Conservation (phyloP, 2,888 invertebrate genomes). For the Helicoverpa assulta region DNA sequence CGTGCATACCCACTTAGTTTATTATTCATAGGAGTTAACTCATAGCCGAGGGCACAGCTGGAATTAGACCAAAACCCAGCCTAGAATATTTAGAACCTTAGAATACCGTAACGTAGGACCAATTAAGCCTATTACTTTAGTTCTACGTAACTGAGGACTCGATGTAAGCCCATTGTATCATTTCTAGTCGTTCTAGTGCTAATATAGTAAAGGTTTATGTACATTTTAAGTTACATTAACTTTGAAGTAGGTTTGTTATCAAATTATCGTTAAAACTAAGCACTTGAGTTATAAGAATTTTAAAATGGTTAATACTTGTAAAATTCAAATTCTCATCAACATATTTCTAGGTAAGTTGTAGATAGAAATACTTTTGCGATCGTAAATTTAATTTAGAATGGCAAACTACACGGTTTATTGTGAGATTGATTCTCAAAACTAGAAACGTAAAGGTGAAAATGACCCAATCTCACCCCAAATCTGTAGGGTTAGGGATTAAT, state of each 20-base stretch:
- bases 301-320: too few species aligned
- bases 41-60: slow-evolving; percentile 38
- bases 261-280: too few species aligned
- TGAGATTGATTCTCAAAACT: slow-evolving; percentile 46
- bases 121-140: slow-evolving; percentile 39
- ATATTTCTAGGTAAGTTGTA: background rate
- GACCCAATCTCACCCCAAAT: slow-evolving; percentile 58
- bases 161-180: background rate
- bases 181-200: background rate
- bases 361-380: background rate
- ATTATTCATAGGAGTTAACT: slow-evolving; percentile 53
- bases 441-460: slow-evolving; percentile 53
- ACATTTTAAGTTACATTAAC: background rate
- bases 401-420: slow-evolving; percentile 12
- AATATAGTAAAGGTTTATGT: background rate
- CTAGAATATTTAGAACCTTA: slow-evolving; percentile 38
- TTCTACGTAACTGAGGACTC: background rate
- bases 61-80: slow-evolving; percentile 47
- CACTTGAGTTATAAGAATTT: too few species aligned
- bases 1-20: slow-evolving; percentile 26
- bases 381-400: slow-evolving; percentile 32
- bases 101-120: slow-evolving; percentile 19
- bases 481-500: slow-evolving; percentile 59
- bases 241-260: too few species aligned
- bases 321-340: too few species aligned